Base-by-base conservation (phyloP, 2,888 invertebrate species). In the Proisotoma minuta region DNA sequence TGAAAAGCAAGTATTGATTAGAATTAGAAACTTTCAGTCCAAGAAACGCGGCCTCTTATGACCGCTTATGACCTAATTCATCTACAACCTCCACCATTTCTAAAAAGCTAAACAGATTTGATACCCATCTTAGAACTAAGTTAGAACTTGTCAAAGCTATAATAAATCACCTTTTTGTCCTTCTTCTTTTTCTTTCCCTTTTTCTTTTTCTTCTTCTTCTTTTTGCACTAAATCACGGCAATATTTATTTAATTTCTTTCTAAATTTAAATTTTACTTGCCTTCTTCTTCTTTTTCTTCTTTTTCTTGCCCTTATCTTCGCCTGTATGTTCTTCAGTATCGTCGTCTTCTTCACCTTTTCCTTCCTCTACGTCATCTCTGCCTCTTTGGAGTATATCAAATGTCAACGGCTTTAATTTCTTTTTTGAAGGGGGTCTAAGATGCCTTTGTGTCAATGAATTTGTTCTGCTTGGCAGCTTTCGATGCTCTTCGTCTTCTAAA, bases 231-330 rank as follows among this genome's bases (percentile, higher is more conserved):
- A n/a, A n/a, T n/a, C n/a, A n/a, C n/a, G n/a, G n/a, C n/a, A n/a
- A n/a, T n/a, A n/a, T n/a, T 18, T 60, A 53, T 4, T 64, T 52
- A 22, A 56, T 65, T 27, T 57, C 53, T 27, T 62, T 59, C 29
- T 63, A 28, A 18, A n/a, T n/a, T n/a, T n/a, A n/a, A n/a, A n/a
- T n/a, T n/a, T n/a, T n/a, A n/a, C n/a, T n/a, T n/a, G n/a, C n/a
- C n/a, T n/a, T n/a, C 40, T 59, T 62, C 20, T 57, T 50, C 56
- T 65, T 60, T 20, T 59, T 62, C 27, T 57, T 60, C 47, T 63
- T 56, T 1, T 59, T 28, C 47, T 62, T 65, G 24, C 62, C 54
- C 47, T 62, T 61, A 12, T 59, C 27, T 3, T 54, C 50, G 15
- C 57, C 54, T 15, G 57, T 50, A 29, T 60, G 39, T 49, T 65